Evolutionary conservation across 2,888 invertebrate species (phyloP).

Genomic region (Lissocephala sabroskyi): DNA sequence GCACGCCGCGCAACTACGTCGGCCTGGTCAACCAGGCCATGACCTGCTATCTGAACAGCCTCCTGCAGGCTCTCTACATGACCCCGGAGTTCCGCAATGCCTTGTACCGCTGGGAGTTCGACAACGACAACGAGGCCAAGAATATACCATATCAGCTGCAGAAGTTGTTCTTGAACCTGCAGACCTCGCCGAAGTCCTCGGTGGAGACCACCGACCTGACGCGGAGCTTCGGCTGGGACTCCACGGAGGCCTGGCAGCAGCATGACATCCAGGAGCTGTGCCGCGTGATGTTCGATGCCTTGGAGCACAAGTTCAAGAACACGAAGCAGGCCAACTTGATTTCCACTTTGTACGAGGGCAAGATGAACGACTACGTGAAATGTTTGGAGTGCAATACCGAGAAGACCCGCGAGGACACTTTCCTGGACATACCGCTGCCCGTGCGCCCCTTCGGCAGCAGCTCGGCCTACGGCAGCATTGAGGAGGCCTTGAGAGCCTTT

Average conservation of each 20-base stretch:
- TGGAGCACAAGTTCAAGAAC: conserved; percentile 87
- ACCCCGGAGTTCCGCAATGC: conserved; percentile 94
- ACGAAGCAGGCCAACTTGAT: conserved; percentile 88
- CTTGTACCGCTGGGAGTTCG: conserved; percentile 87
- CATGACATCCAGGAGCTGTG: conserved; percentile 94
- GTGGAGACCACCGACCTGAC: conserved; percentile 91
- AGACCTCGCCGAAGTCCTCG: conserved; percentile 85
- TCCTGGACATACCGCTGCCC: conserved; percentile 88
- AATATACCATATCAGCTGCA: conserved; percentile 91
- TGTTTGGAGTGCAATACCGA: conserved; percentile 89
- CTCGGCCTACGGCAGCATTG: conserved; percentile 84
- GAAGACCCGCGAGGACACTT: conserved; percentile 86
- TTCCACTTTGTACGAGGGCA: conserved; percentile 82
- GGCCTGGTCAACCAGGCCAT: conserved; percentile 92
- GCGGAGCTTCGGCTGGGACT: conserved; percentile 92
- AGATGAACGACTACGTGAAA: conserved; percentile 91
- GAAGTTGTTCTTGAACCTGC: conserved; percentile 86
- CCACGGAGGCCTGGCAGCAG: conserved; percentile 91
- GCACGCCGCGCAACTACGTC: conserved; percentile 74
- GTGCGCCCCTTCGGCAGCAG: conserved; percentile 86
- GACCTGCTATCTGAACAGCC: conserved; percentile 93
- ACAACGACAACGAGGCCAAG: conserved; percentile 79
- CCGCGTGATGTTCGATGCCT: conserved; percentile 91
- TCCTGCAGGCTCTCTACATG: conserved; percentile 91
- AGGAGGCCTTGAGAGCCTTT: conserved; percentile 87